Base-by-base conservation (phyloP, 2,888 invertebrate species). In the Hipparchia semele region DNA sequence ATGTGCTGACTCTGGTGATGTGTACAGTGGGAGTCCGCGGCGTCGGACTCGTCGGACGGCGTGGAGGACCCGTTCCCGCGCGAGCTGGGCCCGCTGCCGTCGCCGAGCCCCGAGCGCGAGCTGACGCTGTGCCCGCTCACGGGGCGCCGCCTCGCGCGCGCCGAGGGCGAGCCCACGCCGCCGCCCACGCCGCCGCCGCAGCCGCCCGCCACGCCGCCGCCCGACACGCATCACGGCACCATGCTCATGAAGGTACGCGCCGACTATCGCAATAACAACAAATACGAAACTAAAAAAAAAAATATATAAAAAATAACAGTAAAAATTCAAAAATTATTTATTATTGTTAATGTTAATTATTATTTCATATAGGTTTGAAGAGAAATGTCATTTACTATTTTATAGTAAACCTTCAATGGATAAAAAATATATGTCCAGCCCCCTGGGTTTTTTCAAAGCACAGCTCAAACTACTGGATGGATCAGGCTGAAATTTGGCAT, bases 51-150 rank as follows among this genome's bases (percentile, higher is more conserved):
- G 67, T 95, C 96, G 62, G 95, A 95, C 85, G 96, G 96, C 77
- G 84, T 96, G 76, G 94, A 94, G 78, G 96, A 96, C 83, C 94
- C 94, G 79, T 96, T 96, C 90, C 95, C 95, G 33, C 84, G 85
- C 10, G 84, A 85, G 53, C 86, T 92, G 71, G 94, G 94, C 59
- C 89, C 94, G 10, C 81, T 94, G 75, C 95, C 95, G 75, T 86
- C 95, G 61, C 89, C 95, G 12, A 95, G 95, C 83, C 96, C 96
- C 33, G 95, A 95, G 9, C 94, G 95, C 73, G 95, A 95, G 71
- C 95, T 96, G 71, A 96, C 96, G 64, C 90, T 98, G 77, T 97
- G 97, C 74, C 93, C 93, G 67, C 76, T 68, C 58, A 80, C 89
- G 8, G 93, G 93, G 10, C 80, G 81, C 72, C 84, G 94, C 1